phyloP scores from a whole-genome alignment of 2,113 vertebrate genomes.

The Gila orcuttii region DNA sequence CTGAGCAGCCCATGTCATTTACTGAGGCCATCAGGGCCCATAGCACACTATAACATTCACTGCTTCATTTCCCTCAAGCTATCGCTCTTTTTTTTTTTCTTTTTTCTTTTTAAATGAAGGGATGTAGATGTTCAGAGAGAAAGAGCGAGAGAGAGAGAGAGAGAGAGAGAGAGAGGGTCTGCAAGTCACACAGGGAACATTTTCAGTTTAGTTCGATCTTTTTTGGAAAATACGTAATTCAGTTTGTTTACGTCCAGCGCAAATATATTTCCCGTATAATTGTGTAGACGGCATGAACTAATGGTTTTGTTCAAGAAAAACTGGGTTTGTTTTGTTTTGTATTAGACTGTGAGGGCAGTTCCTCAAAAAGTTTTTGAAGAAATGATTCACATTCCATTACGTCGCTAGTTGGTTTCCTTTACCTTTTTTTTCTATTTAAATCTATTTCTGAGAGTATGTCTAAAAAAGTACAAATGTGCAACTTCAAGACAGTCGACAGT shows the following conservation, averaged over 20 bases:
- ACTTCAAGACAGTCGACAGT: slow-evolving; percentile 1
- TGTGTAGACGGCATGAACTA: slow-evolving; percentile 5
- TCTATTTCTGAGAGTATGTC: neutral
- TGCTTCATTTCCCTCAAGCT: slow-evolving; percentile 58
- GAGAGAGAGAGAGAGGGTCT: slow-evolving; percentile 35
- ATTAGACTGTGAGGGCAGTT: neutral
- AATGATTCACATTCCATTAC: slow-evolving; percentile 5
- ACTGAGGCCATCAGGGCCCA: slow-evolving; percentile 60
- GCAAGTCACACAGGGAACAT: slow-evolving; percentile 50
- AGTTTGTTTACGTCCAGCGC: slow-evolving; percentile 23
- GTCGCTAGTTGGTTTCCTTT: neutral
- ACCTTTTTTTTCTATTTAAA: neutral
- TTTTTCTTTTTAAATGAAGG: slow-evolving; percentile 47
- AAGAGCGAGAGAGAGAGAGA: slow-evolving; percentile 31
- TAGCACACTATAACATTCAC: slow-evolving; percentile 59
- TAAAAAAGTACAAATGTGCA: neutral
- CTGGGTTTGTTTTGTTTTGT: neutral
- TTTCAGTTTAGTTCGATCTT: slow-evolving; percentile 30
- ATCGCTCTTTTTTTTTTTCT: slow-evolving; percentile 48
- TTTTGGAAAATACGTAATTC: slow-evolving; percentile 1
- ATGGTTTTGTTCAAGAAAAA: slow-evolving; percentile 21
- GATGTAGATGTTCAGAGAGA: slow-evolving; percentile 51
- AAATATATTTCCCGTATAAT: slow-evolving; percentile 26
- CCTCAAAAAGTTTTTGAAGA: neutral
- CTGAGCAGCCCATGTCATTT: slow-evolving; percentile 63